A percentile compares a stretch with the other conserved stretches of the same genome.
phyloP scores from a whole-genome alignment of 2,888 invertebrate species.

The Diogma glabrata region DNA sequence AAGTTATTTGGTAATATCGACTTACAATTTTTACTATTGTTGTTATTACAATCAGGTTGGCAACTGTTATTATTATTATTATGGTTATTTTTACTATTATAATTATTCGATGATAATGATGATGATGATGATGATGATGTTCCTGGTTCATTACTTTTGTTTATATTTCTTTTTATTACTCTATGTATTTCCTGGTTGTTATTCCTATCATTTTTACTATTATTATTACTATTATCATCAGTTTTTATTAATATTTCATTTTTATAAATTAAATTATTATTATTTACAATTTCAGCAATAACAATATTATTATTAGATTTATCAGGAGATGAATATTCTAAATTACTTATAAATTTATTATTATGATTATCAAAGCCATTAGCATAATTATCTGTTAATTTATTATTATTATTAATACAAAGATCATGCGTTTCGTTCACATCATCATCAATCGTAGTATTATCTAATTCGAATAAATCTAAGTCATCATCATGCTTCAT shows the following conservation, averaged over 20 bases:
- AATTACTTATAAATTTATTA: slow-evolving; percentile 13
- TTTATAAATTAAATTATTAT: background rate
- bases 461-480: too few species aligned
- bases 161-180: background rate
- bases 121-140: background rate
- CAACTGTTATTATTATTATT: too few species aligned
- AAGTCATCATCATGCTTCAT: background rate
- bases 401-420: slow-evolving; percentile 14
- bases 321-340: slow-evolving; percentile 13
- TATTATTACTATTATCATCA: slow-evolving; percentile 9
- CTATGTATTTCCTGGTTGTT: background rate
- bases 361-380: slow-evolving; percentile 8
- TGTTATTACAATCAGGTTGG: background rate
- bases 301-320: background rate
- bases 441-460: slow-evolving; percentile 5
- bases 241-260: background rate
- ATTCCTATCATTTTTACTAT: background rate
- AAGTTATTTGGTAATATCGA: background rate
- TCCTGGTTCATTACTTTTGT: background rate
- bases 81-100: slow-evolving; percentile 23
- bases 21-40: background rate
- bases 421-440: slow-evolving; percentile 10
- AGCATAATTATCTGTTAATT: slow-evolving; percentile 9
- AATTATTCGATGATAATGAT: slow-evolving; percentile 24
- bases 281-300: background rate